Base-by-base conservation (phyloP, 2,113 vertebrate species). In the Osmerus mordax region DNA sequence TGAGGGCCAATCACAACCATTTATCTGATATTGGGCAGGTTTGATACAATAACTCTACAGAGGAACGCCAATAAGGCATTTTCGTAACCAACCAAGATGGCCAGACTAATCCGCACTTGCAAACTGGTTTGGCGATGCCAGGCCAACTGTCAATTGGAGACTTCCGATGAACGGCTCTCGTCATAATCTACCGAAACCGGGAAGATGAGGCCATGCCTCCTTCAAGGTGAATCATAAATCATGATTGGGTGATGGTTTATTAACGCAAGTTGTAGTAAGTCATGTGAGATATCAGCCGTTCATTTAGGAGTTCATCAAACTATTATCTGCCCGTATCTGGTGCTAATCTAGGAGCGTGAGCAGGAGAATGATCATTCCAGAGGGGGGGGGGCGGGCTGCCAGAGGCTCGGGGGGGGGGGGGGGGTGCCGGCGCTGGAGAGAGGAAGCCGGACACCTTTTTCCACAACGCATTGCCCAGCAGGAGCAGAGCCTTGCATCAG, bases 401-500 rank as follows among this genome's bases (percentile, higher is more conserved):
- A 32, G 29, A 41, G 29, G 16, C 16, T 47, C 63, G n/a, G n/a
- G n/a, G 5, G 19, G 14, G 18, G 25, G n/a, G 8, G 29, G 2
- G n/a, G 14, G 63, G 63, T 7, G 61, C 60, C 60, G 12, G 14
- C 60, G 28, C 15, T 36, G 76, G 75, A 70, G 70, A 81, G 73
- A 64, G 12, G 29, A 68, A 59, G 69, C 66, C 78, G 15, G 58
- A 67, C 71, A 67, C 72, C 56, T 28, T 54, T 62, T 67, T 65
- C 71, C 47, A 32, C 51, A 29, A 1, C 66, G 54, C 41, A 41
- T 83, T 79, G 51, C 80, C 69, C 76, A 65, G 72, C 25, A 36
- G 77, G 71, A 79, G 47, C 70, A 14, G n/a, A 60, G 0, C 0
- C 69, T 21, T 81, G 73, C 74, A 71, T 77, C 75, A 61, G 77